These are phyloP conservation scores for Euplexia lucipara DNA, from an alignment of 2,888 invertebrate genomes.

Conservation along the genomic window DNA sequence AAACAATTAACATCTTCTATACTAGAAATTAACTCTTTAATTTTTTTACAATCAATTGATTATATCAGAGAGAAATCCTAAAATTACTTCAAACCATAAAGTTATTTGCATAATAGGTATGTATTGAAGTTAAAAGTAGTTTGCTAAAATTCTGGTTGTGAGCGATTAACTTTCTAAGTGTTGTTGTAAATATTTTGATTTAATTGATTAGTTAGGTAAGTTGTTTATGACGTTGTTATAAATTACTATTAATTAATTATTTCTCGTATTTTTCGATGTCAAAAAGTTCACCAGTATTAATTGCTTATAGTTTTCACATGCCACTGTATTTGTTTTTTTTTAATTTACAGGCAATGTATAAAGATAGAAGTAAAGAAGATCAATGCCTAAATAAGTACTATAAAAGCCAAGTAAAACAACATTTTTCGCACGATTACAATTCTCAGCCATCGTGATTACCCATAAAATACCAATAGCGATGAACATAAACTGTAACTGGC, in stretches of 20 bases:
- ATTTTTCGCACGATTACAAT: constrained; percentile 9
- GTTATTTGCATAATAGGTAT: constrained; percentile 37
- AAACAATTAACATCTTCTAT: background rate
- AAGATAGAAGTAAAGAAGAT: background rate
- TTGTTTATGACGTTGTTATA: constrained; percentile 3
- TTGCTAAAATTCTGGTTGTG: constrained; percentile 28
- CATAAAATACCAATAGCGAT: constrained; percentile 28
- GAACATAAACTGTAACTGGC: constrained; percentile 9
- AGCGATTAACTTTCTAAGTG: constrained; percentile 53
- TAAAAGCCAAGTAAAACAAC: background rate
- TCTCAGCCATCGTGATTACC: background rate
- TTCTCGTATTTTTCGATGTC: background rate
- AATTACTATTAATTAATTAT: constrained; percentile 8
- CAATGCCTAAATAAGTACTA: background rate
- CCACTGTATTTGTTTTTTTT: no score
- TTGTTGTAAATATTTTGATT: constrained; percentile 39
- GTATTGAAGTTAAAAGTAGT: constrained; percentile 29
- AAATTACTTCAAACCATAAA: constrained; percentile 15
- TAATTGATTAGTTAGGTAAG: constrained; percentile 37
- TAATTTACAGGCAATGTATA: background rate
- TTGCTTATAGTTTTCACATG: constrained; percentile 11
- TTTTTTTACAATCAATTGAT: constrained; percentile 16
- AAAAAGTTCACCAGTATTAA: constrained; percentile 12
- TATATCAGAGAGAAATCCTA: constrained; percentile 36
- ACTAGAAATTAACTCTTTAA: background rate